A percentile compares a stretch with the other conserved stretches of the same genome.
Conservation (phyloP, 2,888 invertebrate species). For the Drosophila sordidula region DNA sequence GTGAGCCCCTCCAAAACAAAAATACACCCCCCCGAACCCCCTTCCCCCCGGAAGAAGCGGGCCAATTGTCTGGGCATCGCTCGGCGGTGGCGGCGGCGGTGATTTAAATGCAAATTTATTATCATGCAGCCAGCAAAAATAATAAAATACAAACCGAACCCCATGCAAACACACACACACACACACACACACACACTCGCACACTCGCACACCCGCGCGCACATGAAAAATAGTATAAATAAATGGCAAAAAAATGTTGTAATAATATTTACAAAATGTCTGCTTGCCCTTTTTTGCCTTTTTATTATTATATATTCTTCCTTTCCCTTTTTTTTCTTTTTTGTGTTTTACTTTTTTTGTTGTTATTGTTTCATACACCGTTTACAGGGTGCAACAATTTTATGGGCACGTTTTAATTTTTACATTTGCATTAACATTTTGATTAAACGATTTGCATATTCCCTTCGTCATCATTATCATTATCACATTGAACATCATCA, state of each 20-base stretch:
- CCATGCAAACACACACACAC: constrained; percentile 17
- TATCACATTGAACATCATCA: neutral
- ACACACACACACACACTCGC: constrained; percentile 12
- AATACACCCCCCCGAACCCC: neutral
- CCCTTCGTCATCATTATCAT: constrained; percentile 3
- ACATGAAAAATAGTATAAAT: constrained; percentile 59
- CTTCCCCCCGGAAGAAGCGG: constrained; percentile 30
- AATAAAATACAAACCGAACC: constrained; percentile 48
- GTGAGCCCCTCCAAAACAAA: constrained; percentile 19
- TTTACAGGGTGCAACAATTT: constrained; percentile 51
- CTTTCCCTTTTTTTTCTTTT: neutral
- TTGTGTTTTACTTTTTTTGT: too few species aligned
- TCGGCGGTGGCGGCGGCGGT: constrained; percentile 54
- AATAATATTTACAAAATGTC: constrained; percentile 81
- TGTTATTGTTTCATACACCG: neutral
- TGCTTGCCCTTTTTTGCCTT: constrained; percentile 53
- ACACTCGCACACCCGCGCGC: neutral
- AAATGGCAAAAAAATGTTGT: constrained; percentile 60
- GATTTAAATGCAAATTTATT: constrained; percentile 80
- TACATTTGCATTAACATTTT: constrained; percentile 74
- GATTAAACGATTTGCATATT: constrained; percentile 72
- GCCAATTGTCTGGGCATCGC: constrained; percentile 33
- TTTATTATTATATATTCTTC: constrained; percentile 1
- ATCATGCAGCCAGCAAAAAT: constrained; percentile 75
- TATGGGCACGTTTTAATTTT: constrained; percentile 69